Base-by-base conservation (phyloP, 2,113 vertebrate genomes). In the Ammospiza nelsoni region DNA sequence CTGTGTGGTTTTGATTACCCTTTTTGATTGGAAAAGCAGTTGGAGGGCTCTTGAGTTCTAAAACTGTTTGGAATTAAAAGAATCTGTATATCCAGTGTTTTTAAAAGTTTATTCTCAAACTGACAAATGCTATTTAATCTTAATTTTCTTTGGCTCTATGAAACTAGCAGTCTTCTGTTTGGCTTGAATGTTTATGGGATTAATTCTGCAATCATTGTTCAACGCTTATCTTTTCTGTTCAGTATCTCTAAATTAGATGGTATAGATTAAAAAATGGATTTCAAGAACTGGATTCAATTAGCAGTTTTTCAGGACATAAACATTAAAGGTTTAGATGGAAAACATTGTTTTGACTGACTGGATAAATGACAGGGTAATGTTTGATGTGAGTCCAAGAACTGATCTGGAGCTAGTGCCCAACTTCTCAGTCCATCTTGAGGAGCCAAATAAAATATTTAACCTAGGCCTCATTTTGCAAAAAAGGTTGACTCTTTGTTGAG, bases 371-470 rank as follows among this genome's bases (percentile, higher is more conserved):
- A 97, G 97, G 96, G 94, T 96, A 91, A 94, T 97, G 98, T 98
- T 98, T 98, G 98, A 99, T 99, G 97, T 97, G 82, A 49, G 81
- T 98, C 98, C 98, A 99, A 98, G 96, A 98, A 97, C 95, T 98
- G 98, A 98, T 98, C 97, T 97, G 97, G 97, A 97, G 97, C 98
- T 96, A 87, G 97, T 98, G 98, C 97, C 98, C 97, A 94, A 97
- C 97, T 97, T 97, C 96, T 97, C 89, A 96, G 93, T 97, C 97
- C 96, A 95, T 96, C 94, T 92, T 95, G 95, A 98, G 97, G 94
- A 97, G 98, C 98, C 98, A 98, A 98, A 98, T 98, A 97, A 98
- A 99, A 99, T 98, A 99, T 98, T 99, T 98, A 98, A 98, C 96
- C 97, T 98, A 97, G 97, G 94, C 91, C 95, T 97, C 95, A 90